Percentiles rank a stretch among this genome's conserved stretches.
Conservation (phyloP, 35 echinoderm and acorn worm species). For the Anneissia japonica region DNA sequence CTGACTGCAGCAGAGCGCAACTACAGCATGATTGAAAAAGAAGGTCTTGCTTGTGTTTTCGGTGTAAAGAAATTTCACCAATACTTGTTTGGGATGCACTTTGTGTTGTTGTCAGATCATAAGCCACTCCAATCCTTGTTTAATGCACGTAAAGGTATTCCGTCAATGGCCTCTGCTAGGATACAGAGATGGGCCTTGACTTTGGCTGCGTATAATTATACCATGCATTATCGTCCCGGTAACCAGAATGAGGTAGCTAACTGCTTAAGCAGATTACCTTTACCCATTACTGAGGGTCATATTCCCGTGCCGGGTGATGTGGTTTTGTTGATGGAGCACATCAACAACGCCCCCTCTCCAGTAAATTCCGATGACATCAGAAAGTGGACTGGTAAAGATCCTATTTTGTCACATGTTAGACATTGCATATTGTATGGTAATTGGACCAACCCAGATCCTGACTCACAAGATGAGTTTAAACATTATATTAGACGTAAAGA, state of each 20-base stretch:
- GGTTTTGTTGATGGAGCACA: conserved; percentile 10
- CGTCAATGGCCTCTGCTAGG: conserved; percentile 35
- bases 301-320: conserved; percentile 26
- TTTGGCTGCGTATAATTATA: conserved; percentile 52
- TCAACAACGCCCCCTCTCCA: conserved; percentile 1
- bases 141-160: conserved; percentile 12
- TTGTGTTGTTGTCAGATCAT: conserved; percentile 19
- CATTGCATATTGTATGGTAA: conserved; percentile 34
- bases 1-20: neutral
- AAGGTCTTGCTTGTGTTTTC: conserved; percentile 6
- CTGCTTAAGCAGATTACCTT: conserved; percentile 36
- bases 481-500: conserved; percentile 33
- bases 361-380: conserved; percentile 37
- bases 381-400: conserved; percentile 23
- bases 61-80: conserved; percentile 33
- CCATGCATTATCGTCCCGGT: conserved; percentile 13
- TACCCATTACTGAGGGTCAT: neutral
- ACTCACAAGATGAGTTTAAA: conserved; percentile 9
- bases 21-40: neutral
- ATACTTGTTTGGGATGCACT: conserved; percentile 10
- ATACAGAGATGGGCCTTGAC: conserved; percentile 43
- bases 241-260: conserved; percentile 30
- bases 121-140: conserved; percentile 37
- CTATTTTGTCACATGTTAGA: conserved; percentile 23
- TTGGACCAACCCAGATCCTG: neutral